Percentiles rank a stretch among this genome's conserved stretches.
phyloP scores from a whole-genome alignment of 2,797 vertebrate genomes.

The Scomberomorus guttatus region DNA sequence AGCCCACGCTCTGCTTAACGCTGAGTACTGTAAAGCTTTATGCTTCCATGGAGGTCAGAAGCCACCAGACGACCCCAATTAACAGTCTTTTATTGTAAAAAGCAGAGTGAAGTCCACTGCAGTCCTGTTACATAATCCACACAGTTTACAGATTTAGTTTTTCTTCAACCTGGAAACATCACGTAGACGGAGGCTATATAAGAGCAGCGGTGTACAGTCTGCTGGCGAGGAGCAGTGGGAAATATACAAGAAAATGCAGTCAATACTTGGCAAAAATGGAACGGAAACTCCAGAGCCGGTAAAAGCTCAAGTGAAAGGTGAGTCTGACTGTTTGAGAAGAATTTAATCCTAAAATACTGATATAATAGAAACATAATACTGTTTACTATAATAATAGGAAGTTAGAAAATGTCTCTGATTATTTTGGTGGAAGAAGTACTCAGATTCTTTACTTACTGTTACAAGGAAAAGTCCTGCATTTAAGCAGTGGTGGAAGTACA shows the following conservation, averaged over 20 bases:
- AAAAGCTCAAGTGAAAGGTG: conserved; percentile 79
- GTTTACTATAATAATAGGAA: too few species aligned
- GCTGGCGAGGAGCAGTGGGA: not conserved
- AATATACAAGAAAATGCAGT: conserved; percentile 66
- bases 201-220: not conserved
- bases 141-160: not conserved
- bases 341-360: too few species aligned
- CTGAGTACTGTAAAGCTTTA: not conserved
- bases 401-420: too few species aligned
- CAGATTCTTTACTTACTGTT: too few species aligned
- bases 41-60: not conserved
- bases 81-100: conserved; percentile 40
- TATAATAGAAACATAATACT: too few species aligned
- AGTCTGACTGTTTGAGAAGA: not conserved
- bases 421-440: too few species aligned
- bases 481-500: too few species aligned
- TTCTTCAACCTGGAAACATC: not conserved
- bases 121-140: conserved; percentile 28
- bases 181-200: conserved; percentile 1
- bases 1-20: too few species aligned
- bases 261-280: conserved; percentile 75
- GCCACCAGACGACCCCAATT: too few species aligned
- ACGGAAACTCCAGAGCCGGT: conserved; percentile 79
- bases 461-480: too few species aligned
- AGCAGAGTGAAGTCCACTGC: conserved; percentile 43